Conservation (phyloP, 2,797 vertebrate genomes). For the Pteronotus mesoamericanus region DNA sequence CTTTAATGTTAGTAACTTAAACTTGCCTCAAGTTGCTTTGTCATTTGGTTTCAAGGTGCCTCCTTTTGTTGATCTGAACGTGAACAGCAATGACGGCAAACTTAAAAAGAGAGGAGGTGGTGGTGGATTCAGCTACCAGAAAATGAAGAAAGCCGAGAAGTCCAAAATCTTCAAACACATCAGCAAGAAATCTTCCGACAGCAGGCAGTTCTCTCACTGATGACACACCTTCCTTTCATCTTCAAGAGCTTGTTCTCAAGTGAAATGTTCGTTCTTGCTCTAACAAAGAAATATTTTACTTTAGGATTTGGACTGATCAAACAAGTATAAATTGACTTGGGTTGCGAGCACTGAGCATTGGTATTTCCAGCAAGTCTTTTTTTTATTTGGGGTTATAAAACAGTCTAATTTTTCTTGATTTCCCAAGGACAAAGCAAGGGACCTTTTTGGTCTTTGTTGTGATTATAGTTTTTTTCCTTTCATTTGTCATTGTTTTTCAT, state of each 20-base stretch:
- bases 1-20: conserved; percentile 92
- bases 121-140: conserved; percentile 96
- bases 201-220: conserved; percentile 94
- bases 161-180: conserved; percentile 95
- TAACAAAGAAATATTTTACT: neutral
- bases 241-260: neutral
- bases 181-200: conserved; percentile 86
- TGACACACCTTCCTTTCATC: neutral
- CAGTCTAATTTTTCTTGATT: neutral
- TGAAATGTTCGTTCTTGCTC: neutral
- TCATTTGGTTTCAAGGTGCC: conserved; percentile 97
- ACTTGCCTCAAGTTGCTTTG: conserved; percentile 92
- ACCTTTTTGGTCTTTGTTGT: neutral
- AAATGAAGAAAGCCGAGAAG: conserved; percentile 88
- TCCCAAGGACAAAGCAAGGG: neutral
- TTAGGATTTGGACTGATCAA: neutral
- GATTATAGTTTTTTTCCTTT: neutral
- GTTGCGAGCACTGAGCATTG: neutral
- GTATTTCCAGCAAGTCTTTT: neutral
- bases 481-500: neutral
- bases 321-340: neutral
- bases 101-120: conserved; percentile 94
- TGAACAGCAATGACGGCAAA: conserved; percentile 89
- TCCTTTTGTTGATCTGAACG: conserved; percentile 95
- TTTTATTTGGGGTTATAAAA: neutral